Evolutionary conservation across 2,797 vertebrate genomes (phyloP).

Genomic region (Sebastes minor): DNA sequence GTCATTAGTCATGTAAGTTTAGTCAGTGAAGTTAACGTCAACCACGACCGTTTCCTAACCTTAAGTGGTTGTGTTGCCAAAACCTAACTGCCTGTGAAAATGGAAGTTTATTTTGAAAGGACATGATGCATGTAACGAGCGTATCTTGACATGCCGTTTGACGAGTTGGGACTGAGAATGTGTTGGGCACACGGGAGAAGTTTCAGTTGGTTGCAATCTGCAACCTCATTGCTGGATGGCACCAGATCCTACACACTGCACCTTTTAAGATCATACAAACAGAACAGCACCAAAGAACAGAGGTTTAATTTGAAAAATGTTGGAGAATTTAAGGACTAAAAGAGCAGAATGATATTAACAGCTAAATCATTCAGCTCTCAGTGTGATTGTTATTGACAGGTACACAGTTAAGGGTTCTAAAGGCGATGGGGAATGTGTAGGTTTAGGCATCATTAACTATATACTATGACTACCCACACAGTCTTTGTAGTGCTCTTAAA

Average conservation of each 20-base stretch:
- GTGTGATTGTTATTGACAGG: background rate
- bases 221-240: background rate
- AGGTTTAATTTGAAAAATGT: background rate
- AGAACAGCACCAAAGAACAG: background rate
- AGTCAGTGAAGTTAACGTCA: no score
- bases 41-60: no score
- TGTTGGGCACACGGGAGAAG: background rate
- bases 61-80: no score
- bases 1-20: accelerated
- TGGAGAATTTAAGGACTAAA: background rate
- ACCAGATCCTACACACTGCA: background rate
- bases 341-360: background rate
- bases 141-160: no score
- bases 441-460: background rate
- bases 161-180: no score
- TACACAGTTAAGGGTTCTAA: background rate
- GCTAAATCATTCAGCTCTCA: background rate
- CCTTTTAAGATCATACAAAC: background rate
- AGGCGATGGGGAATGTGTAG: background rate
- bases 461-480: background rate
- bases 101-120: no score
- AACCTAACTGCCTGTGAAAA: no score
- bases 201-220: background rate
- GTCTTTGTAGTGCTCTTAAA: background rate
- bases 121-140: no score